Conservation (phyloP, 2,888 invertebrate species). For the Sericinus montela region DNA sequence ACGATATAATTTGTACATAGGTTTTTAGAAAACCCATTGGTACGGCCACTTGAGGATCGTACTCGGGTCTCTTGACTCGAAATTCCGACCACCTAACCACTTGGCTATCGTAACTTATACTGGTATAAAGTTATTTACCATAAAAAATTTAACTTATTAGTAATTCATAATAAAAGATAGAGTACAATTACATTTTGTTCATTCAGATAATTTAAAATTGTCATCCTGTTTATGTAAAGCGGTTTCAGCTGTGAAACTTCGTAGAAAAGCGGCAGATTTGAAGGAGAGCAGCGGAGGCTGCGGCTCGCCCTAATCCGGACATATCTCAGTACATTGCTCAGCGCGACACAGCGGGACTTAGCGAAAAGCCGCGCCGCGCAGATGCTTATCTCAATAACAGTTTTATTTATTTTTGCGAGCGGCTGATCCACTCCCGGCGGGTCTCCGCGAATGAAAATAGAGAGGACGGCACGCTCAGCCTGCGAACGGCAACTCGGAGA, state of each 20-base stretch:
- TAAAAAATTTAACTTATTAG: too few species aligned
- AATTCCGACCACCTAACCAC: too few species aligned
- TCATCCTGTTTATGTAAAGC: slow-evolving; percentile 43
- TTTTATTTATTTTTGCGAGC: slow-evolving; percentile 78
- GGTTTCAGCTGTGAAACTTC: slow-evolving; percentile 64
- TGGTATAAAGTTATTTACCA: too few species aligned
- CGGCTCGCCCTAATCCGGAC: slow-evolving; percentile 67
- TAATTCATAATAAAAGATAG: slow-evolving; percentile 2
- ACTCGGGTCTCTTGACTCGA: too few species aligned
- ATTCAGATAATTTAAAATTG: slow-evolving; percentile 29
- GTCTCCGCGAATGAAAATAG: slow-evolving; percentile 71
- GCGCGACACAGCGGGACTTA: slow-evolving; percentile 76
- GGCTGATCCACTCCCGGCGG: slow-evolving; percentile 69
- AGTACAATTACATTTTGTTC: slow-evolving; percentile 6
- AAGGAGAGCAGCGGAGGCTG: slow-evolving; percentile 47
- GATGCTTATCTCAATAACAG: slow-evolving; percentile 79
- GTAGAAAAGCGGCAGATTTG: slow-evolving; percentile 60
- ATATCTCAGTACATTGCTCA: slow-evolving; percentile 76
- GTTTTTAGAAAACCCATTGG: too few species aligned
- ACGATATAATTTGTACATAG: too few species aligned
- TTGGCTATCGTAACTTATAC: too few species aligned
- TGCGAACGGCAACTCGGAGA: slow-evolving; percentile 10
- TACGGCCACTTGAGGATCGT: too few species aligned
- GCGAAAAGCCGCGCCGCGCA: slow-evolving; percentile 72
- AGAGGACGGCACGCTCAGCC: slow-evolving; percentile 47